phyloP scores from a whole-genome alignment of 2,888 invertebrate species.

The Acleris cristana region DNA sequence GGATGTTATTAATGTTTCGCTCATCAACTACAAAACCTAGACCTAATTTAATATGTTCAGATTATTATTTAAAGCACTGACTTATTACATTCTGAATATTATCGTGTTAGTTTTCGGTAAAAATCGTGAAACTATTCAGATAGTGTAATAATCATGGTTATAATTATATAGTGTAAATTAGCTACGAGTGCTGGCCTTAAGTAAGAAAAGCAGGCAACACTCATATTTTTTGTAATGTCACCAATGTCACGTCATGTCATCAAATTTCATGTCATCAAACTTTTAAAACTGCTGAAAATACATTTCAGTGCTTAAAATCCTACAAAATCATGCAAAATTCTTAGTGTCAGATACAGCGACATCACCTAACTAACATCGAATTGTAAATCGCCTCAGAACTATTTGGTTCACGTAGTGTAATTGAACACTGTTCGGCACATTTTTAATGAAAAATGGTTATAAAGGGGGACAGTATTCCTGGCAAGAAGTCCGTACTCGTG shows the following conservation, averaged over 20 bases:
- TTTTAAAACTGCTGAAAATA: conserved; percentile 28
- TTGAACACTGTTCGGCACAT: conserved; percentile 15
- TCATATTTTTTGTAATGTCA: conserved; percentile 34
- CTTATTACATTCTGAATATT: not conserved
- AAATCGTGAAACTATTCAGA: not conserved
- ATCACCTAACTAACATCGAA: not conserved
- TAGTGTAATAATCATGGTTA: not conserved
- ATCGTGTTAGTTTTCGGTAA: not conserved
- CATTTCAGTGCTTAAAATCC: conserved; percentile 16
- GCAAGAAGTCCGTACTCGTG: conserved; percentile 84
- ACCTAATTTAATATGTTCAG: conserved; percentile 10
- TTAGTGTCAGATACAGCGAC: not conserved
- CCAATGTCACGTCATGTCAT: conserved; percentile 38
- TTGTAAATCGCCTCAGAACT: not conserved
- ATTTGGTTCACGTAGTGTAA: conserved; percentile 3
- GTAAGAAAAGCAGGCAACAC: conserved; percentile 22
- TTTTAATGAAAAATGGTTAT: conserved; percentile 45
- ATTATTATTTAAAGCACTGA: not conserved
- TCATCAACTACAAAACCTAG: conserved; percentile 5
- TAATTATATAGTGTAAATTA: too few relatives aligned
- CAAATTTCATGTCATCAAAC: conserved; percentile 24
- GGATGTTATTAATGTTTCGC: conserved; percentile 1
- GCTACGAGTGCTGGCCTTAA: not conserved
- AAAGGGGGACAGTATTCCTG: conserved; percentile 47
- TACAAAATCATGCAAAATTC: not conserved